Evolutionary conservation across 2,888 invertebrate genomes (phyloP).

Genomic region (Orchesella flavescens): DNA sequence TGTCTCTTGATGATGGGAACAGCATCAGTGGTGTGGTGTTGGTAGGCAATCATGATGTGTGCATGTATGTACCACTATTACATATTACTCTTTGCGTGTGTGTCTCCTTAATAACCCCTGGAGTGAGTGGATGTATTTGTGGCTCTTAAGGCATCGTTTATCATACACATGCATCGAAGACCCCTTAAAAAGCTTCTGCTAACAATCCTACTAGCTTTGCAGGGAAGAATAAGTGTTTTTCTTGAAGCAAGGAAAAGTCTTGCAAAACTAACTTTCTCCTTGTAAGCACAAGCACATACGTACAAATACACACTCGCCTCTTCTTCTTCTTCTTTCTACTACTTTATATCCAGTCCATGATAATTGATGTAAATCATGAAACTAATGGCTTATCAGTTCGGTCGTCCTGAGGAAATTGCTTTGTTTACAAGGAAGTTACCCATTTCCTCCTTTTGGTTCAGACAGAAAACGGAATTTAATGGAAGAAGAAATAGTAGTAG

Average conservation of each 20-base stretch:
- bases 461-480: background rate
- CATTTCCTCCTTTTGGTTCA: slow-evolving; percentile 32
- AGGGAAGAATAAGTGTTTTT: slow-evolving; percentile 36
- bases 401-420: slow-evolving; percentile 43
- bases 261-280: background rate
- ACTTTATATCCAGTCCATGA: slow-evolving; percentile 30
- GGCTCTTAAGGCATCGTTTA: slow-evolving; percentile 57
- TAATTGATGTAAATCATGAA: slow-evolving; percentile 60
- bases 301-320: background rate
- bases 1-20: slow-evolving; percentile 15
- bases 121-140: slow-evolving; percentile 49
- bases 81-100: slow-evolving; percentile 9
- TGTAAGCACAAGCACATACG: background rate
- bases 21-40: slow-evolving; percentile 3
- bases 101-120: slow-evolving; percentile 55
- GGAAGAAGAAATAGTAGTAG: too few relatives aligned
- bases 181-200: slow-evolving; percentile 22
- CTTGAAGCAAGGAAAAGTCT: background rate
- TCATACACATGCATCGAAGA: slow-evolving; percentile 41
- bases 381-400: slow-evolving; percentile 56
- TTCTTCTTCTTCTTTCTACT: background rate
- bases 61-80: background rate
- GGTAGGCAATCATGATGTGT: too few relatives aligned
- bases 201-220: background rate
- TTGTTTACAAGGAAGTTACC: slow-evolving; percentile 45